Evolutionary conservation across 2,797 vertebrate species (phyloP), one percentile per base, ranked within the genome.

Genomic region (Sebastes aleutianus): DNA sequence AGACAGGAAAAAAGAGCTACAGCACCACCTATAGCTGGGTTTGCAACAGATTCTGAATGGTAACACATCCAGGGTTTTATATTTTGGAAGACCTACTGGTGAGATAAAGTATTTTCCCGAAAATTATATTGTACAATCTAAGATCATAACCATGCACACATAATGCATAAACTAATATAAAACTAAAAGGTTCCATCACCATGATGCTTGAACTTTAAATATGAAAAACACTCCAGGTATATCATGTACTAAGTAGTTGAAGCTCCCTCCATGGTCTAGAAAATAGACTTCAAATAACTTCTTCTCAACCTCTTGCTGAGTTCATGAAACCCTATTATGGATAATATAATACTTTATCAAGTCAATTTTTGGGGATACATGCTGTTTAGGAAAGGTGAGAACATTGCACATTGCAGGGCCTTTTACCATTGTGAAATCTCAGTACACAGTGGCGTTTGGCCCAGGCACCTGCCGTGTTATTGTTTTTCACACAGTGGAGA

Each of bases 401-500:
- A 20, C 4, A 11, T 11, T 3, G 2, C 29, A 34, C 22, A 34
- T 34, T 66, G 27, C 1, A 50, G 8, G 2, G 31, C 4, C 0
- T 26, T 66, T 50, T 18, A 18, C 29, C 47, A 32, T 8, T 24
- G 32, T 69, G 39, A 34, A 69, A 69, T 61, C 32, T 4, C 20
- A 26, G n/a, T 3, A 39, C 22, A 58, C 29, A 12, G 14, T 69
- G 53, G 53, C 7, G 12, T 61, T 32, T 32, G 47, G 82, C 10
- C 12, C 9, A 18, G 47, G 24, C 47, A 59, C 31, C 32, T 59
- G 47, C n/a, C n/a, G 50, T 62, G 74, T 70, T 70, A 50, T 58
- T 43, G 58, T 66, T 66, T 77, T 58, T 79, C 80, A 83, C 18
- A 75, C 39, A 63, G 43, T 27, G 24, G 31, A 34, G 53, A 47